Evolutionary conservation across 1,140 invertebrate genomes (phyloP).

Genomic region (Temnothorax longispinosus): DNA sequence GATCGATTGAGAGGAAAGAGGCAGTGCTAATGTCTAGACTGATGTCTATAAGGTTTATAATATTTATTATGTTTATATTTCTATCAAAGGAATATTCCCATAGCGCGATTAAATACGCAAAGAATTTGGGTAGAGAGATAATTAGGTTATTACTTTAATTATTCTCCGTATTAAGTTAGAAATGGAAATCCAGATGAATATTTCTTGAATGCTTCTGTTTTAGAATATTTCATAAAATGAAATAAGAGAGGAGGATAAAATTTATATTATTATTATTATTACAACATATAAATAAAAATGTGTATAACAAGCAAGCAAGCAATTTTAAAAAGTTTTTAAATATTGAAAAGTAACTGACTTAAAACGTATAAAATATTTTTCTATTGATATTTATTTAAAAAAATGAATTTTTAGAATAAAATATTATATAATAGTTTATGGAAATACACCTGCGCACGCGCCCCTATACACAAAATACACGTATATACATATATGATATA

Average conservation of each 20-base stretch:
- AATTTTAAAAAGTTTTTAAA: not conserved
- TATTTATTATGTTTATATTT: too few relatives aligned
- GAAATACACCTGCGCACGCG: not conserved
- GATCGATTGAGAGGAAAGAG: not conserved
- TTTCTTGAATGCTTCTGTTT: not conserved
- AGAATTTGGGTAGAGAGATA: not conserved
- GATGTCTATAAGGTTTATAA: not conserved
- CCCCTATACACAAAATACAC: too few relatives aligned
- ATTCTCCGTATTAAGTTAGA: not conserved
- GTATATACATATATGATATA: not conserved
- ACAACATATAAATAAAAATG: not conserved
- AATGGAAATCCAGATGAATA: not conserved
- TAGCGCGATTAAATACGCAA: not conserved
- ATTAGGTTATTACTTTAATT: not conserved
- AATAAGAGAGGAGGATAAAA: not conserved
- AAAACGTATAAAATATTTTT: constrained; percentile 1
- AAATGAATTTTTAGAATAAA: not conserved
- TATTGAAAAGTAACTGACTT: not conserved
- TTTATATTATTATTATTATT: constrained; percentile 7
- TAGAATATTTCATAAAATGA: not conserved
- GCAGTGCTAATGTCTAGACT: not conserved
- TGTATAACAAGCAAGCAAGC: not conserved
- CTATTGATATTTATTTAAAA: not conserved
- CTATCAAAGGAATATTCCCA: not conserved
- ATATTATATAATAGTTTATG: constrained; percentile 10